Percentiles rank a stretch among this genome's conserved stretches.
Conservation (phyloP, 1,140 invertebrate species). For the Drosophila albomicans region DNA sequence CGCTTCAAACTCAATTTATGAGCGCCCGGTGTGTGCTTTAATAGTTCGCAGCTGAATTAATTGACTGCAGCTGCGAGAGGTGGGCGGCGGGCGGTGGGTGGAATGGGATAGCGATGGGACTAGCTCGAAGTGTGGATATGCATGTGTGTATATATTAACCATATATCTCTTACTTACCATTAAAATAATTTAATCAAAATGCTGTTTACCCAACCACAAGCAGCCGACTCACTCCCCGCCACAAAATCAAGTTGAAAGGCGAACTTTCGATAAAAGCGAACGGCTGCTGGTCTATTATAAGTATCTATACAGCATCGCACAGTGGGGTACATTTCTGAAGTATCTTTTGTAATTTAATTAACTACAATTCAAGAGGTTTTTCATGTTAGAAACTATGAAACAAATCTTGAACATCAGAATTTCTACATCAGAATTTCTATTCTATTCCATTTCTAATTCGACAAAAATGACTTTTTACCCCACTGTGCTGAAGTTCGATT, state of each 20-base stretch:
- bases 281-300: slow-evolving; percentile 41
- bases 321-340: too few species aligned
- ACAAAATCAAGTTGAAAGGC: slow-evolving; percentile 39
- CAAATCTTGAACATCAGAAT: too few species aligned
- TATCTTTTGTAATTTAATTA: too few species aligned
- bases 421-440: too few species aligned
- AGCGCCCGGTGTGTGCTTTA: slow-evolving; percentile 82
- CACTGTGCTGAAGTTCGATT: slow-evolving; percentile 42
- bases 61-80: slow-evolving; percentile 57
- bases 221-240: not conserved
- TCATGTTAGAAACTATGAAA: too few species aligned
- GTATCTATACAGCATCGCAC: slow-evolving; percentile 47
- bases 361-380: too few species aligned
- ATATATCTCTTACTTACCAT: slow-evolving; percentile 74
- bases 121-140: slow-evolving; percentile 32
- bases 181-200: slow-evolving; percentile 83
- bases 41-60: slow-evolving; percentile 82
- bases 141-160: slow-evolving; percentile 55
- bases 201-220: slow-evolving; percentile 54
- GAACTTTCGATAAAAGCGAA: slow-evolving; percentile 65
- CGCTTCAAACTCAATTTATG: slow-evolving; percentile 72
- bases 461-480: too few species aligned
- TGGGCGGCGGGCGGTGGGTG: not conserved
- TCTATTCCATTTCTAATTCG: too few species aligned
- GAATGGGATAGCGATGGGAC: slow-evolving; percentile 3